Base-by-base conservation (phyloP, 2,888 invertebrate genomes). In the Megaustenia siamemsis region DNA sequence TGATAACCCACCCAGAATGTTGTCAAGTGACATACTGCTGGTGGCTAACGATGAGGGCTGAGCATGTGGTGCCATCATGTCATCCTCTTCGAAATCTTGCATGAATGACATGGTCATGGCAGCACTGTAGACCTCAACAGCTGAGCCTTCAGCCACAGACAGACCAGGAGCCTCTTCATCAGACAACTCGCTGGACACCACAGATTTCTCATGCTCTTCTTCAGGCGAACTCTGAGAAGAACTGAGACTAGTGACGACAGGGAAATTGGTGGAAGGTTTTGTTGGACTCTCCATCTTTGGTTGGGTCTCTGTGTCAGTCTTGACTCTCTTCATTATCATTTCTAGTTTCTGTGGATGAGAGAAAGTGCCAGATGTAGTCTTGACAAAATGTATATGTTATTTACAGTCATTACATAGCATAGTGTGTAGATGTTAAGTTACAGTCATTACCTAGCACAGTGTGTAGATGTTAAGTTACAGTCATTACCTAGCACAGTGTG, bases 271-370 rank as follows among this genome's bases (percentile, higher is more conserved):
- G 24, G 88, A n/a, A 10, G 90, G 86, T 82, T 89, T 90, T 45
- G 87, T 69, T 0, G 89, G 88, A 63, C 88, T 89, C 28, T 89
- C 89, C 75, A 82, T 68, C 28, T 71, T 82, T 28, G 35, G 43
- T 32, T 40, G 49, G 4, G 45, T 60, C 38, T 85, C 81, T 32
- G 84, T 86, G 43, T 90, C 90, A 24, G 89, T 88, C 88, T 93
- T 93, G 78, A 93, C 93, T 86, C 93, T 88, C 87, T 92, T 93
- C 93, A 93, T 93, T 73, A 93, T 93, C 91, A 92, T 92, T 83
- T 93, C 93, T 45, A 93, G 87, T 82, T 92, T 89, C 93, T 93
- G 89, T 10, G 89, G 75, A 35, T 73, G 38, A 71, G 76, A 53
- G 35, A 85, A 63, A 63, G 24, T 15, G 18, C 5, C 5, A 8